Evolutionary conservation across 2,888 invertebrate genomes (phyloP).

Genomic region (Cordilura impudica): DNA sequence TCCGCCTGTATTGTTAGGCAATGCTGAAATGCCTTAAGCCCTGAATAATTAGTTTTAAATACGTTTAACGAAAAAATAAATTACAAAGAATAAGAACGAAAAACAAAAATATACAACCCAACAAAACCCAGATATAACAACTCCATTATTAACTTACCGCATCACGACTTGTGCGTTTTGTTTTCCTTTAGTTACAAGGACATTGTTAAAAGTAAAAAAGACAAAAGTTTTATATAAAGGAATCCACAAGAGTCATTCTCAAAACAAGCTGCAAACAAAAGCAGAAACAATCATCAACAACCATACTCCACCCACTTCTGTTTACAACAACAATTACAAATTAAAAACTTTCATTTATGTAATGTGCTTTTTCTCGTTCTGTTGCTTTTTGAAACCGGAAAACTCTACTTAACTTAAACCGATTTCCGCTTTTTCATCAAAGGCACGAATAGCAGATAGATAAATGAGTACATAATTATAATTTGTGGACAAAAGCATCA

Average conservation of each 20-base stretch:
- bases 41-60: conserved; percentile 64
- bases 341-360: conserved; percentile 43
- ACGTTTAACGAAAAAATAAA: conserved; percentile 41
- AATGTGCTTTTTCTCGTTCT: conserved; percentile 21
- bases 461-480: conserved; percentile 45
- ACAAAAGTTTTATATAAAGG: conserved; percentile 29
- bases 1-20: not conserved
- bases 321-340: conserved; percentile 39
- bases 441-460: not conserved
- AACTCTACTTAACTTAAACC: conserved; percentile 46
- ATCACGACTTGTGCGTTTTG: conserved; percentile 29
- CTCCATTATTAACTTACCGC: conserved; percentile 46
- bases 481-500: conserved; percentile 36
- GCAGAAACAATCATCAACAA: not conserved
- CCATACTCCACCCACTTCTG: not conserved
- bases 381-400: conserved; percentile 27
- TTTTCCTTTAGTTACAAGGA: conserved; percentile 44
- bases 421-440: conserved; percentile 55
- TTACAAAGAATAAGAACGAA: conserved; percentile 46
- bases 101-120: conserved; percentile 1
- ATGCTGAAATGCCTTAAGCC: conserved; percentile 45
- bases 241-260: conserved; percentile 9
- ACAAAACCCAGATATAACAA: conserved; percentile 32
- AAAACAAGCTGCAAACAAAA: conserved; percentile 25
- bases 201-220: conserved; percentile 35